Base-by-base conservation (phyloP, 2,113 vertebrate genomes). In the Pavo muticus region DNA sequence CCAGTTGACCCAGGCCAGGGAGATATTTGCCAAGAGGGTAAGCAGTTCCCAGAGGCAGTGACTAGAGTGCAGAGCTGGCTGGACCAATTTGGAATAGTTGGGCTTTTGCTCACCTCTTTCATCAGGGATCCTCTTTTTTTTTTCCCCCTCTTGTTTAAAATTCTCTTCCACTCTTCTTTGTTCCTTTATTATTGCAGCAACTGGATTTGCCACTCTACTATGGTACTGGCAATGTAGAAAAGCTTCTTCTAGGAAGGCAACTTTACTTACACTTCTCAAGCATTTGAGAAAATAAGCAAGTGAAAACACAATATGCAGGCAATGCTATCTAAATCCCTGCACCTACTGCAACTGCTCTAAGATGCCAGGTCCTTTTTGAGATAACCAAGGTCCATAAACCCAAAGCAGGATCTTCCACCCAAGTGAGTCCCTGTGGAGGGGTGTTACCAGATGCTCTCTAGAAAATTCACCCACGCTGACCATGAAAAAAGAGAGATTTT, bases 21-120 rank as follows among this genome's bases (percentile, higher is more conserved):
- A 93, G 47, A 15, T 70, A 44, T 81, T 82, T 96, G 78, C 88
- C 87, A 93, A 86, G 81, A 89, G 91, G 68, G 47, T 70, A 54
- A 67, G 84, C 42, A 73, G 50, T 23, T 87, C 61, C 44, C 79
- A 76, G 37, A 45, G 44, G 27, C 56, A 73, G 24, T 32, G 47
- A 75, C 39, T 65, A 8, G 52, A 84, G 25, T 39, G 27, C 44
- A 84, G 12, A 83, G 6, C 35, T 81, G 5, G 1, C 21, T 56
- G 39, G 8, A 82, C 45, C 50, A 60, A 1, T 45, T 57, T 92
- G 29, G 6, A 50, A 42, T 64, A 80, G 23, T 12, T 82, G 16
- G 42, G 30, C 17, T 90, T 97, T 91, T 89, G 63, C 64, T 90
- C 32, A 57, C 20, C 57, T 63, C 42, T 76, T 9, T 79, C 68